Evolutionary conservation across 2,113 vertebrate species (phyloP).

Genomic region (Lipophrys pholis): DNA sequence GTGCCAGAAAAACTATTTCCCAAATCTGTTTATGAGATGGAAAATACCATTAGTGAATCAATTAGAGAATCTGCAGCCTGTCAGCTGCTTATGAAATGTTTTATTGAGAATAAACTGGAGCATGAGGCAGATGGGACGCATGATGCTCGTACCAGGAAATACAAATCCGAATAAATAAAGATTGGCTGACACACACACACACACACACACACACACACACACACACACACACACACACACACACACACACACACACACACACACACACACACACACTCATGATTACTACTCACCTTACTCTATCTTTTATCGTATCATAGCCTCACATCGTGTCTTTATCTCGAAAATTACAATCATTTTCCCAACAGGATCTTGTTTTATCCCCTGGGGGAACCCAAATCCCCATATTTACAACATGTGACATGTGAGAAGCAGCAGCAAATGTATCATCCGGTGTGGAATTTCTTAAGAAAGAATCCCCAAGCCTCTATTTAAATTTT

Average conservation of each 20-base stretch:
- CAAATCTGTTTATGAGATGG: constrained; percentile 40
- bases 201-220: constrained; percentile 7
- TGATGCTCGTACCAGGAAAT: constrained; percentile 42
- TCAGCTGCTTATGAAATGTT: constrained; percentile 32
- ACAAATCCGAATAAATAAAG: constrained; percentile 14
- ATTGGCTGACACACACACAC: constrained; percentile 17
- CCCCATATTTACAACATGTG: no score
- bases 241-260: not conserved
- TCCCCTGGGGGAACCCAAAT: no score
- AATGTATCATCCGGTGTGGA: no score
- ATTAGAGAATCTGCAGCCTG: not conserved
- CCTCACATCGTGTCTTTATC: no score
- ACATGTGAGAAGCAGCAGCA: no score
- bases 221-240: constrained; percentile 3
- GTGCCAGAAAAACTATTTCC: constrained; percentile 19
- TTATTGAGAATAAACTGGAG: constrained; percentile 27
- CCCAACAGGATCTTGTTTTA: no score
- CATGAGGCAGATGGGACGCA: constrained; percentile 40
- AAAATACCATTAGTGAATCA: constrained; percentile 48
- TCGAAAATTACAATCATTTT: no score
- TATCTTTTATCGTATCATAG: no score
- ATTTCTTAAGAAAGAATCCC: no score
- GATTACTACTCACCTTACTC: no score
- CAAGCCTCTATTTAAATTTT: no score
- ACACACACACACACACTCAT: no score